phyloP scores from a whole-genome alignment of 2,888 invertebrate species.

The Microctonus hyperodae region DNA sequence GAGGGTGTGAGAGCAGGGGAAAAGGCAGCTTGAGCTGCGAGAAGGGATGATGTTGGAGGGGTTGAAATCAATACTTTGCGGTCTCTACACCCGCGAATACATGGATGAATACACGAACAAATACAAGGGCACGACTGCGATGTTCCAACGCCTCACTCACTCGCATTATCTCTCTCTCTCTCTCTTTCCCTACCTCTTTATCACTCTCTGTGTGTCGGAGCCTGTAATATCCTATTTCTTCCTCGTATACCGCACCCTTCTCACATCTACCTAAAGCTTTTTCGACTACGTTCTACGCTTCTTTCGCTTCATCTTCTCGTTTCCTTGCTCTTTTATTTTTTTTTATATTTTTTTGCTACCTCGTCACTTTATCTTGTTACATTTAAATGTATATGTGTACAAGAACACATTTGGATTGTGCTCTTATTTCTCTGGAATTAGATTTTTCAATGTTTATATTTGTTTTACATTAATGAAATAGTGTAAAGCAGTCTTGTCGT shows the following conservation, averaged over 20 bases:
- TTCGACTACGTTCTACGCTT: constrained; percentile 27
- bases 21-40: constrained; percentile 39
- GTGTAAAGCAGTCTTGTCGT: too few species aligned
- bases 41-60: constrained; percentile 46
- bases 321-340: constrained; percentile 22
- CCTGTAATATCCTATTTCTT: constrained; percentile 13
- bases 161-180: constrained; percentile 27
- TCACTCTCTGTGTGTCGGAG: background rate
- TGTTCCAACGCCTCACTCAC: constrained; percentile 15
- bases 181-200: constrained; percentile 14
- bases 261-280: constrained; percentile 7
- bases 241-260: background rate
- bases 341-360: constrained; percentile 7
- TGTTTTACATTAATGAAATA: too few species aligned
- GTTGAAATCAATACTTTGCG: constrained; percentile 62
- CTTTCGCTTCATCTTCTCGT: constrained; percentile 21
- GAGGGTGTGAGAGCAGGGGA: constrained; percentile 35
- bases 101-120: constrained; percentile 54
- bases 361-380: constrained; percentile 1
- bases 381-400: too few species aligned
- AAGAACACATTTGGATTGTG: too few species aligned
- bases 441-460: background rate
- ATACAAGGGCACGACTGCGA: constrained; percentile 44
- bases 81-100: constrained; percentile 60
- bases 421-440: background rate